Base-by-base conservation (phyloP, 2,797 vertebrate species). In the Hydrophis major region DNA sequence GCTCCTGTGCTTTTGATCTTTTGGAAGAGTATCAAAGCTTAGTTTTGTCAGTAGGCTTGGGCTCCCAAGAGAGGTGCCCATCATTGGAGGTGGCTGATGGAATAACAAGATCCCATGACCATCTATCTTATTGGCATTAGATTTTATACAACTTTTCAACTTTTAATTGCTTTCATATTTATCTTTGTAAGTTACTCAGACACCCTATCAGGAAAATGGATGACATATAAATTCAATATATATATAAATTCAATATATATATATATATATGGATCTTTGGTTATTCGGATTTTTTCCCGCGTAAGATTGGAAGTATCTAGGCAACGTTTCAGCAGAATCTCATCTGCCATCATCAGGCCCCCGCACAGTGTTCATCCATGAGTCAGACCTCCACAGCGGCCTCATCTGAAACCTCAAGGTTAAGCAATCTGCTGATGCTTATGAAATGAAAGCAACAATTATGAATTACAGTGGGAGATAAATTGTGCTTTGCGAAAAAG, bases 331-430 rank as follows among this genome's bases (percentile, higher is more conserved):
- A 32, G 32, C 32, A 32, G 32, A 32, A 32, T 32, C 32, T 32
- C 32, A 32, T 32, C 32, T 32, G 32, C 32, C 32, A 32, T 32
- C 32, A 32, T 32, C 32, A 32, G 32, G 32, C 32, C 32, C 32
- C 32, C 32, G 32, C 32, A 32, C 32, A 32, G 32, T 32, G 32
- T 32, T 32, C 32, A 32, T 32, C 32, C 32, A 32, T 32, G 32
- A 32, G 32, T 32, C 32, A 32, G 32, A 32, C 32, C 32, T 32
- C 32, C 32, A 32, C 32, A 32, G 32, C 32, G 32, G 32, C 32
- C 32, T 32, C 32, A 32, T 32, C 32, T 32, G 32, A 32, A 32
- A 95, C 92, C 94, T 96, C 96, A 96, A 97, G 95, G 96, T 97
- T 96, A 97, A 97, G 96, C 78, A 95, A 50, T 60, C 59, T 1